phyloP scores from a whole-genome alignment of 2,797 vertebrate genomes.

The Streptopelia turtur region DNA sequence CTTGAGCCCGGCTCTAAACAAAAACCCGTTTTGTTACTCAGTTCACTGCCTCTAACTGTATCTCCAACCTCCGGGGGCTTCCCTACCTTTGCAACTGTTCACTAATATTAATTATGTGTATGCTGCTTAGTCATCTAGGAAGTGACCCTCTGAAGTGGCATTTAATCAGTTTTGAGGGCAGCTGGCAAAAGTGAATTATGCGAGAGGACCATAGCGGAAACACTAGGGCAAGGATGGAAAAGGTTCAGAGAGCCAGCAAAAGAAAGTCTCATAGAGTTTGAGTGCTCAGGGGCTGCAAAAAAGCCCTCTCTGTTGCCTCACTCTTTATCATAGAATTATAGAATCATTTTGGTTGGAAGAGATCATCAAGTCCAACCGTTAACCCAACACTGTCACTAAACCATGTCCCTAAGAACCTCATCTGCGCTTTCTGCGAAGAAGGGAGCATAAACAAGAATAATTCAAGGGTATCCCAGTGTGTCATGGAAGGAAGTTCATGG shows the following conservation, averaged over 20 bases:
- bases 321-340: not conserved
- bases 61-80: conserved; percentile 10
- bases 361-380: too few relatives aligned
- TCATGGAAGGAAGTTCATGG: not conserved
- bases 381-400: too few relatives aligned
- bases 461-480: not conserved
- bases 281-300: not conserved
- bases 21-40: conserved; percentile 51
- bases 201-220: not conserved
- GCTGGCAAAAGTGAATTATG: conserved; percentile 14
- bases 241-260: not conserved
- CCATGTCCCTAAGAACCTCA: too few relatives aligned
- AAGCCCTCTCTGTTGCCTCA: not conserved
- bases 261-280: not conserved
- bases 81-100: not conserved
- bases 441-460: not conserved
- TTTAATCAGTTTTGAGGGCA: conserved; percentile 54
- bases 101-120: conserved; percentile 45
- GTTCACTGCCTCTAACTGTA: conserved; percentile 19
- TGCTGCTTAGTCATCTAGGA: conserved; percentile 6
- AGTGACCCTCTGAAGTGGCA: conserved; percentile 19
- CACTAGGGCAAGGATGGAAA: not conserved
- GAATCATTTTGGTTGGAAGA: too few relatives aligned
- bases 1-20: conserved; percentile 38
- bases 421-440: not conserved